Evolutionary conservation across 2,888 invertebrate genomes (phyloP).

Genomic region (Campoplex capitator): DNA sequence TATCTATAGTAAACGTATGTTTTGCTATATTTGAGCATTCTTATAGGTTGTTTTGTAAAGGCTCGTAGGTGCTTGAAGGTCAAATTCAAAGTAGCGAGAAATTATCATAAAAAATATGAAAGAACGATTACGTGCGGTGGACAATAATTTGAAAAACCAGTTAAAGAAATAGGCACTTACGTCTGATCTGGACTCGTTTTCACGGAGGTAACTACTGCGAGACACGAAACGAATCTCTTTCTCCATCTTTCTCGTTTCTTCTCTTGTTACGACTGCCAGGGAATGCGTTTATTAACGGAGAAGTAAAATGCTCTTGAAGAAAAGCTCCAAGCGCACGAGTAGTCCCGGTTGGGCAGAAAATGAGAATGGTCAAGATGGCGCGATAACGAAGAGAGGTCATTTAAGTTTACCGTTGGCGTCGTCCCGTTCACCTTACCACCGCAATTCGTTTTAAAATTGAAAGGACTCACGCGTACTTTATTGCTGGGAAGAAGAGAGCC

Average conservation of each 20-base stretch:
- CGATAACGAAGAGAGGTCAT: conserved; percentile 46
- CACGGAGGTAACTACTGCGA: conserved; percentile 48
- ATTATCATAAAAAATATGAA: neutral
- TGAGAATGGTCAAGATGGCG: conserved; percentile 33
- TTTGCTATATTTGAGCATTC: neutral
- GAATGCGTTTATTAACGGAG: conserved; percentile 63
- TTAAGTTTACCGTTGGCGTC: conserved; percentile 54
- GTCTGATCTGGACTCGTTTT: conserved; percentile 54
- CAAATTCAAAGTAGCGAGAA: neutral
- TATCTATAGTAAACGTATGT: neutral
- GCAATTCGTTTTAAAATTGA: conserved; percentile 37
- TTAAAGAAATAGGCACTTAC: conserved; percentile 45
- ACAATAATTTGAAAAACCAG: conserved; percentile 39
- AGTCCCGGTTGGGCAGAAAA: conserved; percentile 31
- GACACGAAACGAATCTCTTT: conserved; percentile 26
- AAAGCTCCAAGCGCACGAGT: neutral
- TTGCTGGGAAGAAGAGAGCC: neutral
- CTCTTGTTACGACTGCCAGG: conserved; percentile 14
- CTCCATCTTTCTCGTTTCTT: neutral
- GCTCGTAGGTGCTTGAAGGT: neutral
- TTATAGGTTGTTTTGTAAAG: neutral
- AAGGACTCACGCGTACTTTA: conserved; percentile 30
- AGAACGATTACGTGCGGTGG: neutral
- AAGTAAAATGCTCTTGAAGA: conserved; percentile 45
- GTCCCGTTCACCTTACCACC: conserved; percentile 20